These are phyloP conservation scores for Porites evermanni DNA, from an alignment of 92 coral and sea anemone species.

Conservation along the genomic window DNA sequence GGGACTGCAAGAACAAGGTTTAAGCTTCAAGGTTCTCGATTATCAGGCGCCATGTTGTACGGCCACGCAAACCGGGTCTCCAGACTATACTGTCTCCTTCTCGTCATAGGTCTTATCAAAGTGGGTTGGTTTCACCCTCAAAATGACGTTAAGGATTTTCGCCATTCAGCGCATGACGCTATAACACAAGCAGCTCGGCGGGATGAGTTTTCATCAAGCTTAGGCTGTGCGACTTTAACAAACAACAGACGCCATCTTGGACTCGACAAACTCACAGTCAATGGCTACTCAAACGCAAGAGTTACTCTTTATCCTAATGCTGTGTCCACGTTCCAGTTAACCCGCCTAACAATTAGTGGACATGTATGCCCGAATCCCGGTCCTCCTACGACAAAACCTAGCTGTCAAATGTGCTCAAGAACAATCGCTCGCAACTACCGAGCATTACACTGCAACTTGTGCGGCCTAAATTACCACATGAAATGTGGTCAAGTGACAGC, in stretches of 20 bases:
- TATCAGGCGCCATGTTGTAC: background rate
- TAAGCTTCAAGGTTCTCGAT: too few relatives aligned
- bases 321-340: constrained; percentile 28
- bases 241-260: constrained; percentile 22
- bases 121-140: constrained; percentile 23
- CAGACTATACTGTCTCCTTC: constrained; percentile 12
- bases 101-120: constrained; percentile 4
- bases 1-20: background rate
- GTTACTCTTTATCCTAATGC: constrained; percentile 9
- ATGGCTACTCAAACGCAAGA: constrained; percentile 25
- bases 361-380: constrained; percentile 43
- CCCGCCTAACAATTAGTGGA: constrained; percentile 13
- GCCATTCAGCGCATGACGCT: constrained; percentile 21
- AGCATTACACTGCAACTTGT: constrained; percentile 15
- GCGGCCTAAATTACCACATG: constrained; percentile 9
- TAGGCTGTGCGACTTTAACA: constrained; percentile 15
- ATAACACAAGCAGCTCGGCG: constrained; percentile 14
- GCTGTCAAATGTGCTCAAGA: constrained; percentile 2
- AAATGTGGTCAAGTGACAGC: constrained; percentile 10
- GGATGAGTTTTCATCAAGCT: constrained; percentile 18
- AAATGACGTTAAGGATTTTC: constrained; percentile 20
- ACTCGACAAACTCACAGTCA: background rate
- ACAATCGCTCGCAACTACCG: constrained; percentile 17
- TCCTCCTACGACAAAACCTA: constrained; percentile 4
- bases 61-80: constrained; percentile 19